Evolutionary conservation across 2,888 invertebrate species (phyloP).

Genomic region (Andrena marginata): DNA sequence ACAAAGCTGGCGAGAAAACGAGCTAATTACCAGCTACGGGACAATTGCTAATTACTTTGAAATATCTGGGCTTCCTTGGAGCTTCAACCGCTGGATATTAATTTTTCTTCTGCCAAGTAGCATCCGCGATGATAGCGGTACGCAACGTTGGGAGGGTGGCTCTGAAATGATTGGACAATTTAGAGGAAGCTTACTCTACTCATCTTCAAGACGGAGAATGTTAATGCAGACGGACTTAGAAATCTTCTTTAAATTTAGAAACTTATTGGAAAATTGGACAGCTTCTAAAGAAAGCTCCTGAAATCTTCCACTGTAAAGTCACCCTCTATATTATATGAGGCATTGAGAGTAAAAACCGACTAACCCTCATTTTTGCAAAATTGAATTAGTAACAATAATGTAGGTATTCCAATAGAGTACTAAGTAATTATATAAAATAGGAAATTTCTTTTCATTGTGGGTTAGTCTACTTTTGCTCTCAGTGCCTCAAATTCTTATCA

Average conservation of each 20-base stretch:
- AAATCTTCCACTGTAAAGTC: neutral
- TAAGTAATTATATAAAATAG: too few species aligned
- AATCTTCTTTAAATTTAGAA: neutral
- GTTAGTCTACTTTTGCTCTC: too few species aligned
- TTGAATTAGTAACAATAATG: too few species aligned
- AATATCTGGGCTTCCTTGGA: constrained; percentile 13
- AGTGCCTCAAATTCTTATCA: too few species aligned
- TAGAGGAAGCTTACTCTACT: neutral
- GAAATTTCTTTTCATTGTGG: too few species aligned
- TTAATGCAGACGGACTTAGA: too few species aligned
- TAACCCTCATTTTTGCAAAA: too few species aligned
- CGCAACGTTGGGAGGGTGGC: neutral
- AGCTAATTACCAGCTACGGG: constrained; percentile 29
- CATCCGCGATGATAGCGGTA: neutral
- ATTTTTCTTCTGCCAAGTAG: neutral
- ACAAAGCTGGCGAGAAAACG: constrained; percentile 29
- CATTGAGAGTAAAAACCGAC: too few species aligned
- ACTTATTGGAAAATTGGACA: too few species aligned
- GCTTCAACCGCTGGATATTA: constrained; percentile 25
- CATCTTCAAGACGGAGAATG: neutral
- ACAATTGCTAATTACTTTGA: constrained; percentile 45
- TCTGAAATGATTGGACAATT: neutral
- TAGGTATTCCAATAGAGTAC: too few species aligned
- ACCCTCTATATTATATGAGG: neutral
- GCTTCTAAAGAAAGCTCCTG: neutral